Evolutionary conservation across 2,797 vertebrate species (phyloP).

Genomic region (Meriones psammophilus): DNA sequence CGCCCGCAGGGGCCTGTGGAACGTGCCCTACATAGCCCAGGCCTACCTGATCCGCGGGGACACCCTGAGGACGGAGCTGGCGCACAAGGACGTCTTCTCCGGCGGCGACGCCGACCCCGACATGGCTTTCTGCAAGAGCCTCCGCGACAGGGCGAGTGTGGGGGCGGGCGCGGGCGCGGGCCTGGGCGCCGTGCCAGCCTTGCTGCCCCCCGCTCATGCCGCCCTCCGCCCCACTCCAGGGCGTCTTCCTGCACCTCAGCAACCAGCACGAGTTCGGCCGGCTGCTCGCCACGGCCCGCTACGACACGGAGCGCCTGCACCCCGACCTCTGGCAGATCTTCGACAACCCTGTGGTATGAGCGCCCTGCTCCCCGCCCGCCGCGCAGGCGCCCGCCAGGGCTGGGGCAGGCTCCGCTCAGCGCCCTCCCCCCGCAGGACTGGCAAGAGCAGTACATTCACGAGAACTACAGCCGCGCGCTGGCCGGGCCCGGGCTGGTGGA

Average conservation of each 20-base stretch:
- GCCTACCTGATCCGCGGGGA: slow-evolving; percentile 92
- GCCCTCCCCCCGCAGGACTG: slow-evolving; percentile 90
- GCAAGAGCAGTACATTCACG: slow-evolving; percentile 93
- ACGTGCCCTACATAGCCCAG: slow-evolving; percentile 94
- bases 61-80: slow-evolving; percentile 88
- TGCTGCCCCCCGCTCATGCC: background rate
- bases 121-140: slow-evolving; percentile 93
- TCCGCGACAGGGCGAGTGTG: slow-evolving; percentile 91
- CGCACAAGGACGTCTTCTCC: slow-evolving; percentile 88
- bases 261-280: slow-evolving; percentile 94
- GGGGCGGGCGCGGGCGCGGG: slow-evolving; percentile 63
- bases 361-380: background rate
- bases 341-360: slow-evolving; percentile 92
- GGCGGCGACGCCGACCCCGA: slow-evolving; percentile 90
- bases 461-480: slow-evolving; percentile 93
- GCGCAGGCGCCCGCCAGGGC: fast-evolving
- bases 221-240: slow-evolving; percentile 84
- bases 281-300: slow-evolving; percentile 90
- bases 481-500: slow-evolving; percentile 87
- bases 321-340: slow-evolving; percentile 97
- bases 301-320: slow-evolving; percentile 92
- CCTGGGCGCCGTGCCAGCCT: background rate
- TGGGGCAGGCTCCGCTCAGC: background rate
- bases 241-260: slow-evolving; percentile 93
- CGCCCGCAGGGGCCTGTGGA: slow-evolving; percentile 92